Evolutionary conservation across 2,888 invertebrate species (phyloP), one percentile per base, ranked within the genome.

Genomic region (Abscondita cerata): DNA sequence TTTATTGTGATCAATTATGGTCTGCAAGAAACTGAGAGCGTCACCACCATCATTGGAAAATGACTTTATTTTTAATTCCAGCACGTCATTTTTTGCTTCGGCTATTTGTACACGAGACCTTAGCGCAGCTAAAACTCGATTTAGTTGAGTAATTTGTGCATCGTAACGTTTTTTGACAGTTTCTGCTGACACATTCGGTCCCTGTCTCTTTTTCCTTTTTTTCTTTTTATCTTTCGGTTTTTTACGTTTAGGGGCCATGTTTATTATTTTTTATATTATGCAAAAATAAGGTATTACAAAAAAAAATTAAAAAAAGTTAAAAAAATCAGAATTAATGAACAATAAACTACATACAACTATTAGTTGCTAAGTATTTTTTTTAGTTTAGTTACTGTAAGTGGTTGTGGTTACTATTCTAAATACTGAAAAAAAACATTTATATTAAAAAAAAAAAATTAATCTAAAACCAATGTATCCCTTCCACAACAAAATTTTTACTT

Each of bases 21-120:
- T 87, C 72, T 94, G 92, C 59, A 95, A 82, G 78, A 89, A 92
- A 0, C 91, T 87, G 1, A 95, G 92, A 16, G 95, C 88, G 75
- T 96, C 95, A 4, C 89, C 88, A 65, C 93, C 86, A 72, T 96
- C 95, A 76, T 91, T 90, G 68, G 92, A 91, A 2, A 92, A 76
- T 70, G 88, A 87, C 16, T 85, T 83, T 40, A 89, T 83, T 48
- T 87, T 84, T 50, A 84, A 83, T 56, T 84, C 84, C 4, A 90
- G 71, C 54, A 85, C 85, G 52, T 89, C 87, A 78, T 92, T 90
- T 63, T 87, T 85, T 33, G 84, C 82, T 78, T 95, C 93, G 40
- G 93, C 82, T 73, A 91, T 90, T 59, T 67, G 59, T 0, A 76
- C 77, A 38, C 78, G 62, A 3, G 71, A 69, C 47, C 89, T 84